Conservation (phyloP, 2,797 vertebrate species). For the Selene dorsalis region DNA sequence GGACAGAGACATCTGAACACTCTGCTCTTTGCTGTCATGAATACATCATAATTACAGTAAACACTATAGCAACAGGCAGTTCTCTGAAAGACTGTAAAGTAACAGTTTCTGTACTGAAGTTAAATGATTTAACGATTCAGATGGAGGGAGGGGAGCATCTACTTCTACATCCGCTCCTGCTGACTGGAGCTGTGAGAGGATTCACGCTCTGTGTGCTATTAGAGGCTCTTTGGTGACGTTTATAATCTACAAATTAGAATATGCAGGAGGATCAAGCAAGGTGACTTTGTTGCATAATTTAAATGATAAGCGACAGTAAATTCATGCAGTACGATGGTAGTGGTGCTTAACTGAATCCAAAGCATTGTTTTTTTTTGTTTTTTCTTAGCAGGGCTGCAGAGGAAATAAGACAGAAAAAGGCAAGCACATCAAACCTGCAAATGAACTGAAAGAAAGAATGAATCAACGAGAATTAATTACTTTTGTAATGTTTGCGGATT, state of each 20-base stretch:
- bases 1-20: slow-evolving; percentile 38
- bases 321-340: slow-evolving; percentile 34
- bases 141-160: slow-evolving; percentile 11
- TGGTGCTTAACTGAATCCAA: slow-evolving; percentile 43
- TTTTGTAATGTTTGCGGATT: slow-evolving; percentile 72
- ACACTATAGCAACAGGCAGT: slow-evolving; percentile 29
- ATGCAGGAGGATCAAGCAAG: slow-evolving; percentile 41
- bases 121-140: slow-evolving; percentile 41
- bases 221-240: slow-evolving; percentile 42
- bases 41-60: slow-evolving; percentile 40
- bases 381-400: slow-evolving; percentile 22
- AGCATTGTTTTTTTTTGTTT: background rate
- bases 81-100: slow-evolving; percentile 32
- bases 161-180: slow-evolving; percentile 30
- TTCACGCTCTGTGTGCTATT: slow-evolving; percentile 48
- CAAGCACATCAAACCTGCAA: slow-evolving; percentile 56
- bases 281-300: slow-evolving; percentile 50
- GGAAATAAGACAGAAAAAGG: slow-evolving; percentile 44
- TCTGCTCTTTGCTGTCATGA: slow-evolving; percentile 49
- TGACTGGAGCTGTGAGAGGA: slow-evolving; percentile 51
- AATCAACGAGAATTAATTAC: slow-evolving; percentile 68
- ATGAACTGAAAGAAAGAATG: slow-evolving; percentile 58
- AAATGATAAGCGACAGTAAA: slow-evolving; percentile 52
- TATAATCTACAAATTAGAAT: slow-evolving; percentile 40
- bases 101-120: slow-evolving; percentile 43